Evolutionary conservation across 1,140 invertebrate species (phyloP).

Genomic region (Megalopta genalis): DNA sequence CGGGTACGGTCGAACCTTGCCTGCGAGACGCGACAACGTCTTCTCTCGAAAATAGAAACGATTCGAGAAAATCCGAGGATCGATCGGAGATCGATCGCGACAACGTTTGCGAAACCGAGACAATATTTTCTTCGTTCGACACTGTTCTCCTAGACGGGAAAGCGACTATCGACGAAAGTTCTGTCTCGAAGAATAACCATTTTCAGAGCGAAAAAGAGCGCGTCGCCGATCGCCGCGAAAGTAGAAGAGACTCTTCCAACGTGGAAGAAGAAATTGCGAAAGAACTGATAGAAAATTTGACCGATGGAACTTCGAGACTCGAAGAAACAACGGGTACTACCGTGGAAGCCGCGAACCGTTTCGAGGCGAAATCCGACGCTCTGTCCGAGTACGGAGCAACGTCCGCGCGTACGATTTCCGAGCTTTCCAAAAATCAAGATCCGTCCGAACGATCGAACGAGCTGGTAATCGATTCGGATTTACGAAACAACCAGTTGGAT

Average conservation of each 20-base stretch:
- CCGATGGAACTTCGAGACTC: neutral
- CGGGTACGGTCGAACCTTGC: conserved; percentile 62
- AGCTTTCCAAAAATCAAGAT: neutral
- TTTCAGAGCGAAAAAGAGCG: neutral
- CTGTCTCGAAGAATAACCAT: neutral
- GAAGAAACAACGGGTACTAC: neutral
- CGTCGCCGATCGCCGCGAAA: neutral
- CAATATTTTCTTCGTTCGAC: conserved; percentile 49
- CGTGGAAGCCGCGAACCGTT: neutral
- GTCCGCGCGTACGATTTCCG: no score
- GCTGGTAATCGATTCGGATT: neutral
- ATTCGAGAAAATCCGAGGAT: conserved; percentile 57
- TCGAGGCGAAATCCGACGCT: neutral
- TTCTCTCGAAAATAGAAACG: conserved; percentile 26
- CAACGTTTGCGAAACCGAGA: conserved; percentile 40
- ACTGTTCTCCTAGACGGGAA: conserved; percentile 40
- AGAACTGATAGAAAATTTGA: conserved; percentile 24
- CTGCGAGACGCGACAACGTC: conserved; percentile 74
- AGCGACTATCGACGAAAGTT: neutral
- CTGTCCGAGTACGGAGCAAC: no score
- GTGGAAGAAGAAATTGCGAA: conserved; percentile 21
- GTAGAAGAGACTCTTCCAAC: neutral
- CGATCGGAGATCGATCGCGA: conserved; percentile 28
- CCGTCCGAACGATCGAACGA: neutral
- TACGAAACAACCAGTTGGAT: neutral